These are phyloP conservation scores for Ochotona princeps DNA, from an alignment of 2,113 vertebrate genomes.

Conservation along the genomic window DNA sequence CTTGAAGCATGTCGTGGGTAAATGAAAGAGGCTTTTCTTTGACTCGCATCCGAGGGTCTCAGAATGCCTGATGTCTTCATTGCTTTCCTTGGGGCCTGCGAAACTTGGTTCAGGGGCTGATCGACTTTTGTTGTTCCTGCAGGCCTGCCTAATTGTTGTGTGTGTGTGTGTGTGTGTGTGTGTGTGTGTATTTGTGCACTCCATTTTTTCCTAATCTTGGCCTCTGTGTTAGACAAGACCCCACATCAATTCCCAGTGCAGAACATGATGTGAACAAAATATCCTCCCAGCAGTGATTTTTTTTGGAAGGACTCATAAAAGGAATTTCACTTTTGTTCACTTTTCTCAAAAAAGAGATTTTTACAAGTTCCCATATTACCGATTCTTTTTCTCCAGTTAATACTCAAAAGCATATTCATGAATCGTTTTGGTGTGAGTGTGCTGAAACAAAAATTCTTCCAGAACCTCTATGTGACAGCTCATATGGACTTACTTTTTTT, in stretches of 20 bases:
- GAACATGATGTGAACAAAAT: slow-evolving; percentile 49
- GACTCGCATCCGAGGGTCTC: not conserved
- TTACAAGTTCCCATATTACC: slow-evolving; percentile 42
- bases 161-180: not conserved
- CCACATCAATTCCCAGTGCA: slow-evolving; percentile 52
- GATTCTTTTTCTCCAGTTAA: slow-evolving; percentile 44
- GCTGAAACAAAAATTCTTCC: not conserved
- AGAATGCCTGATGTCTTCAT: slow-evolving; percentile 20
- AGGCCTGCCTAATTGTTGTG: slow-evolving; percentile 34
- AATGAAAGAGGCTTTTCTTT: not conserved
- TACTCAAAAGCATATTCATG: not conserved
- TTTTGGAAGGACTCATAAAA: slow-evolving; percentile 49
- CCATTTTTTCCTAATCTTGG: not conserved
- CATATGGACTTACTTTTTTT: not conserved
- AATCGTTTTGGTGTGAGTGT: not conserved
- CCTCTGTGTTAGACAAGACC: slow-evolving; percentile 60
- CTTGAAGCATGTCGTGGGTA: not conserved
- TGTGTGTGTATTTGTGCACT: not conserved
- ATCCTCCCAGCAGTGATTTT: slow-evolving; percentile 49
- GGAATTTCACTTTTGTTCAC: slow-evolving; percentile 41
- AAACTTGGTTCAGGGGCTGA: slow-evolving; percentile 52
- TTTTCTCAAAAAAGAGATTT: slow-evolving; percentile 56
- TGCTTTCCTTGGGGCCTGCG: slow-evolving; percentile 17
- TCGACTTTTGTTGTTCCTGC: slow-evolving; percentile 52
- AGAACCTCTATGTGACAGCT: not conserved